Base-by-base conservation (phyloP, 2,888 invertebrate species). In the Venustoraphidia nigricollis region DNA sequence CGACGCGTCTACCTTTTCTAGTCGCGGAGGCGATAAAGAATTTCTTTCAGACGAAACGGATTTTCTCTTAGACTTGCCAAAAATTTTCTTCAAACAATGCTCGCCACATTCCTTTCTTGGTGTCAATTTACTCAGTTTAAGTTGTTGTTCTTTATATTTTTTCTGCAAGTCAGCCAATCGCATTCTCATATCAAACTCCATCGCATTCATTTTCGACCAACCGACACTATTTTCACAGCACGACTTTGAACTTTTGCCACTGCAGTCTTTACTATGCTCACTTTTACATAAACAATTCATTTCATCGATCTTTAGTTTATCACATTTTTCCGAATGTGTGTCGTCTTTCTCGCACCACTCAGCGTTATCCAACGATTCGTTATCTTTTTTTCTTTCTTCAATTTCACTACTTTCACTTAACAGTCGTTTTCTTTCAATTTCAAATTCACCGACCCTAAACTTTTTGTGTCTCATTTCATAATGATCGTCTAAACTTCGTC, bases 181-280 rank as follows among this genome's bases (percentile, higher is more conserved):
- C 66, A 82, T 77, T 39, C 88, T 73, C 85, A 91, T 88, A 57
- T 87, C 83, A 57, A 83, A 70, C 62, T 90, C 89, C 66, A 83
- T 79, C 2, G 82, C 79, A 60, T 78, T 80, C 62, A 84, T 83
- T 37, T 66, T 66, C 2, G 68, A 61, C 61, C 66, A 65, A 10
- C 63, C 64, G 43, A 60, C 53, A 13, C 51, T 50, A 9, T 50
- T 43, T 27, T 27, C 27, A 37, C 48, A 62, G 60, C 53, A 64
- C 64, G 57, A 68, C 60, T 37, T 45, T 37, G 13, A 37, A 34
- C 14, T 10, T 27, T 10, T 10, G n/a, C 11, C 9, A 17, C 41
- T 41, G 35, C 34, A 17, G 27, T 44, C 39, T 40, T 48, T 48
- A 37, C 35, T 27, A 27, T 27, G 27, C 27, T 27, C 27, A 27